Base-by-base conservation (phyloP, 1,140 invertebrate species). In the Uloborus diversus region DNA sequence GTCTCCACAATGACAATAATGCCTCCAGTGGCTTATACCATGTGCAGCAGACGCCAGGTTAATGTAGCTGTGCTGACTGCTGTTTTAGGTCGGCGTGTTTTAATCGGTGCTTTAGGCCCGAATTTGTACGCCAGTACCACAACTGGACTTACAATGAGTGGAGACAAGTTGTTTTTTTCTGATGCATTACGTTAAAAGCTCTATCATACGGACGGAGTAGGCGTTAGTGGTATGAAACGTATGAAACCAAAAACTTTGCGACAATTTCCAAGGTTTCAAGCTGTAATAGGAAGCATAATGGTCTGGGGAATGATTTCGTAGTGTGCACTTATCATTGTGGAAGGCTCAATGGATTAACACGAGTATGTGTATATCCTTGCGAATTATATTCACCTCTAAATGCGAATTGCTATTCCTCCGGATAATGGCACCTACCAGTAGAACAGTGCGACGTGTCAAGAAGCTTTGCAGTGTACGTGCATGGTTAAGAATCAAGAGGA, bases 321-420 rank as follows among this genome's bases (percentile, higher is more conserved):
- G n/a, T n/a, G 30, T 61, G 25, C 14, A 61, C 57, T 61, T 27
- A 61, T 61, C 57, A 61, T 61, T 61, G 57, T n/a, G 25, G n/a
- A 61, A 28, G 57, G 57, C 57, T 27, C 9, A 13, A 61, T 61
- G 57, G 30, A 61, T 61, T n/a, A 32, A 61, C 30, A 28, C 5
- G 30, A 61, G 25, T 61, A 61, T 61, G 57, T 20, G 20, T 61
- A 20, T 27, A 27, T 61, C 57, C 57, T 32, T 61, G 57, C n/a
- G 25, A 20, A 61, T 27, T 27, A 61, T 27, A 9, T 61, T 11
- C 25, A 61, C 57, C n/a, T 27, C 25, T 61, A 61, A 20, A 61
- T 61, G 57, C 57, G n/a, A 27, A 61, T 11, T 61, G 57, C 30
- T 61, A 27, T 61, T 61, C 57, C 4, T 25, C 25, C 25, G 57